A percentile compares a stretch with the other conserved stretches of the same genome.
Evolutionary conservation across 2,888 invertebrate genomes (phyloP).

Genomic region (Acleris holmiana): DNA sequence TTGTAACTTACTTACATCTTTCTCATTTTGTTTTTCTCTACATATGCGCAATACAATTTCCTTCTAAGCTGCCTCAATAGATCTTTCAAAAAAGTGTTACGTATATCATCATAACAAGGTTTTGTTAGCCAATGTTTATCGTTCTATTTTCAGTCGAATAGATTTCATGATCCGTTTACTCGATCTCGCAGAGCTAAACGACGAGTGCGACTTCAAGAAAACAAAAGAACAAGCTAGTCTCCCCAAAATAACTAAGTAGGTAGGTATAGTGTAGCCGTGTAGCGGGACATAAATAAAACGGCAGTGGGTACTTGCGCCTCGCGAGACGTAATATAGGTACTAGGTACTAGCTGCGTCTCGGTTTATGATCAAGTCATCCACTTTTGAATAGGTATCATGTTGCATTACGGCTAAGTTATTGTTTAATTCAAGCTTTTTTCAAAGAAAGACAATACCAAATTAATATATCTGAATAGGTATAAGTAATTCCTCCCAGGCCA

Average conservation of each 20-base stretch:
- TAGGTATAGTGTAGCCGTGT: constrained; percentile 56
- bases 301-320: constrained; percentile 53
- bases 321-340: constrained; percentile 57
- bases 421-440: no score
- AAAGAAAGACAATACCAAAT: background rate
- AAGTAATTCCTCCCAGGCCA: background rate
- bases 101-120: constrained; percentile 40
- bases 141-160: constrained; percentile 44
- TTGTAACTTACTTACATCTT: no score
- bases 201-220: constrained; percentile 52
- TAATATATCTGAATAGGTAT: background rate
- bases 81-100: background rate
- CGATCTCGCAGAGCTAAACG: constrained; percentile 42
- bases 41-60: no score
- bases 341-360: constrained; percentile 36
- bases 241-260: constrained; percentile 66
- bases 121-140: constrained; percentile 42
- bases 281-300: constrained; percentile 66
- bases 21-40: no score
- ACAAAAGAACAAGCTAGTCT: constrained; percentile 66
- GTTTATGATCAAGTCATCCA: constrained; percentile 25
- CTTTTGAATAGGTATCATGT: no score
- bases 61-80: no score
- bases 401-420: no score
- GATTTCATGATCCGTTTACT: constrained; percentile 61